Evolutionary conservation across 1,140 invertebrate genomes (phyloP), one percentile per base, ranked within the genome.

Genomic region (Solenopsis invicta): DNA sequence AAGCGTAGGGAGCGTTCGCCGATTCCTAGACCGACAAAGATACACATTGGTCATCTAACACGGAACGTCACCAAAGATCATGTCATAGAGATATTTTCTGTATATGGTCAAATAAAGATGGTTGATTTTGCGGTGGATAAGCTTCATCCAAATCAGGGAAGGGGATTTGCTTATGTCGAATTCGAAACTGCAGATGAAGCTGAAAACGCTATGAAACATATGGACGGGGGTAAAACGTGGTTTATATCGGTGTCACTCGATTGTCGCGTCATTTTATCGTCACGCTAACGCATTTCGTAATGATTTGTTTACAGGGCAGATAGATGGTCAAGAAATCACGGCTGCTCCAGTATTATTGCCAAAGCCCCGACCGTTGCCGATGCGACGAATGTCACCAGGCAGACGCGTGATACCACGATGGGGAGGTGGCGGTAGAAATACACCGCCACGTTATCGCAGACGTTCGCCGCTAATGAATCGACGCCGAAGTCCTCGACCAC

Each of bases 151-250:
- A 97, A 98, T 93, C 96, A 98, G 88, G 97, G 98, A 34, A 96
- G 98, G 41, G 98, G 99, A 18, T 98, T 98, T 96, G 98, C 98
- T 9, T 99, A 99, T 94, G 97, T 99, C 9, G 99, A 99, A 92
- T 99, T 98, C 95, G 97, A 97, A 89, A 99, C 97, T 84, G 96
- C 98, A 1, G 99, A 99, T 92, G 99, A 99, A 95, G 99, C 99
- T 50, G 99, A 99, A 95, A 99, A 99, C 96, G 99, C 99, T 0
- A 98, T 99, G 97, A 99, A 99, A 95, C 98, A 99, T 92, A 99
- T 99, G 99, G 99, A 99, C 96, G 99, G 99, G 94, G 99, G 98
- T 97, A 96, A 89, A 29, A 80, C 50, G 21, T 0, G n/a, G 71
- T 67, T 54, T 12, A 24, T 34, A 62, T 84, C 21, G 3, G 8